Conservation (phyloP, 2,888 invertebrate genomes). For the Portevinia maculata region DNA sequence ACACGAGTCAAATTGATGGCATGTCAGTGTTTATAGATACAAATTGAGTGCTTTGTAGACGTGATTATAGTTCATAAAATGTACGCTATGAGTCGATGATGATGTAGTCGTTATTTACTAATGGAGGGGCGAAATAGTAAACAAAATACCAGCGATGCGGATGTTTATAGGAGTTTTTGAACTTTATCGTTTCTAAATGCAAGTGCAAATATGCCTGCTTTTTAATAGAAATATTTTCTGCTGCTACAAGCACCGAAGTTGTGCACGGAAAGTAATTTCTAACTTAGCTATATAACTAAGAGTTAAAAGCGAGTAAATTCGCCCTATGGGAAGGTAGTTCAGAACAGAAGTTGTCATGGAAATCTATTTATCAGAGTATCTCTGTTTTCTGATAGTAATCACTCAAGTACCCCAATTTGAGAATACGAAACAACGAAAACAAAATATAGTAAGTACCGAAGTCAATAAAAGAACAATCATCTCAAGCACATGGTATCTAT, state of each 20-base stretch:
- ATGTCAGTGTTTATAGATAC: constrained; percentile 67
- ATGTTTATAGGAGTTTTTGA: constrained; percentile 23
- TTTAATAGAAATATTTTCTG: neutral
- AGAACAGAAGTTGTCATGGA: constrained; percentile 31
- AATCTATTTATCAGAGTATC: constrained; percentile 24
- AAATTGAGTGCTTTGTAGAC: constrained; percentile 58
- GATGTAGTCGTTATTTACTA: neutral
- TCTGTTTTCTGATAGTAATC: neutral
- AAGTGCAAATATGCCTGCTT: neutral
- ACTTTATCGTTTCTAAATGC: constrained; percentile 7
- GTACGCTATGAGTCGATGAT: constrained; percentile 7
- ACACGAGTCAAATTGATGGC: constrained; percentile 68
- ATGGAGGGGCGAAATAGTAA: constrained; percentile 10
- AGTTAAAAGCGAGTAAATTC: too few relatives aligned
- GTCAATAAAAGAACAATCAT: constrained; percentile 4
- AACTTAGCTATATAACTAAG: too few relatives aligned
- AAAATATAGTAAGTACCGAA: neutral
- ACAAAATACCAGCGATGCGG: constrained; percentile 5
- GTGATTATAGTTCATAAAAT: constrained; percentile 63
- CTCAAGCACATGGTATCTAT: neutral
- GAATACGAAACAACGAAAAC: neutral
- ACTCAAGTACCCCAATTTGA: neutral
- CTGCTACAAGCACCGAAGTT: too few relatives aligned
- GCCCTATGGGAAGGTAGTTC: constrained; percentile 28
- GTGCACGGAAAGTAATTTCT: too few relatives aligned